phyloP scores from a whole-genome alignment of 2,113 vertebrate species.

The Neolamprologus cancellatus region DNA sequence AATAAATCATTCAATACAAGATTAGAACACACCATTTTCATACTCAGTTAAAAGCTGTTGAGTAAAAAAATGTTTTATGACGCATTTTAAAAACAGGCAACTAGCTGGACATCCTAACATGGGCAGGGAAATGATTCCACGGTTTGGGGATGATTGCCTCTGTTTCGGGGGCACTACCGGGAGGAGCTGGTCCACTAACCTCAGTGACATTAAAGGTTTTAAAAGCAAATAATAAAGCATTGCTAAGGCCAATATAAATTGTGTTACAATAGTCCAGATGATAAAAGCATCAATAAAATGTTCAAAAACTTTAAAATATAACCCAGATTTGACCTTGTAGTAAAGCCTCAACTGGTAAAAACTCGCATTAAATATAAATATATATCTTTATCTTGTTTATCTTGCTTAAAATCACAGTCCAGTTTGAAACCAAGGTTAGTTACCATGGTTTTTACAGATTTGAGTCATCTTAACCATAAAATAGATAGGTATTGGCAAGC shows the following conservation, averaged over 20 bases:
- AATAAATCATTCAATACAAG: fast-evolving
- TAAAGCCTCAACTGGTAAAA: neutral
- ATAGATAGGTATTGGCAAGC: neutral
- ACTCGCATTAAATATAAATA: neutral
- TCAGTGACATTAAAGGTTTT: neutral
- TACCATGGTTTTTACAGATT: neutral
- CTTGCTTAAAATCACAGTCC: neutral
- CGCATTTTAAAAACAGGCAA: neutral
- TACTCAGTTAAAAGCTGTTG: neutral
- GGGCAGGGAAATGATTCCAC: neutral
- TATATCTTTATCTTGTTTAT: neutral
- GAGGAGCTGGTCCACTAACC: neutral
- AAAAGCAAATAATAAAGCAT: neutral
- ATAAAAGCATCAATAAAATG: neutral
- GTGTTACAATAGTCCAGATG: neutral
- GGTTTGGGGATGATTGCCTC: neutral
- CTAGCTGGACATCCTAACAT: neutral
- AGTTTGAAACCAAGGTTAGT: neutral
- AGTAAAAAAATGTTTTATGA: neutral
- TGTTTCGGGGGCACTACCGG: fast-evolving
- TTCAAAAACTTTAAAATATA: neutral
- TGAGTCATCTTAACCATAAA: neutral
- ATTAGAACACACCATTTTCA: neutral
- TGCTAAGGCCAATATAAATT: neutral
- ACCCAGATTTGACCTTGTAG: neutral